A percentile compares a stretch with the other conserved stretches of the same genome.
These are phyloP conservation scores for Spea hammondii DNA, from an alignment of 2,797 vertebrate species.

Conservation along the genomic window DNA sequence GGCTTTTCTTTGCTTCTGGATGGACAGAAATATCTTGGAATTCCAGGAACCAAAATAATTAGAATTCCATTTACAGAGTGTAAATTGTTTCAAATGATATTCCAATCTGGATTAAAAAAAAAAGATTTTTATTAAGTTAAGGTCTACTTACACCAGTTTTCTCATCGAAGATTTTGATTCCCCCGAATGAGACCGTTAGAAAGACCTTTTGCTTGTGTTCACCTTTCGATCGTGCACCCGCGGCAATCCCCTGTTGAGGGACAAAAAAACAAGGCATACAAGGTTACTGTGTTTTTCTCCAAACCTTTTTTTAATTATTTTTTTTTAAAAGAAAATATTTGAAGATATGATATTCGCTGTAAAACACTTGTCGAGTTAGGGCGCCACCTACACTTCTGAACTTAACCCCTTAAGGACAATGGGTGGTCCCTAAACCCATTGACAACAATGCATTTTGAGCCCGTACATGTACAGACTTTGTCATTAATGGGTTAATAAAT, in stretches of 20 bases:
- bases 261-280: constrained; percentile 54
- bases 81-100: background rate
- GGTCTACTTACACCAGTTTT: constrained; percentile 90
- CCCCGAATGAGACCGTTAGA: constrained; percentile 95
- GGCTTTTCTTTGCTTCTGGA: too few species aligned
- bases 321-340: background rate
- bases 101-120: too few species aligned
- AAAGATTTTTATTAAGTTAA: background rate
- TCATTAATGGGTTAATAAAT: too few species aligned
- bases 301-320: background rate
- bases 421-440: too few species aligned
- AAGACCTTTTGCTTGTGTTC: constrained; percentile 98
- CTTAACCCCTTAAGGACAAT: too few species aligned
- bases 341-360: too few species aligned
- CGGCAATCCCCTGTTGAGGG: constrained; percentile 84
- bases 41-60: background rate
- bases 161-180: constrained; percentile 99
- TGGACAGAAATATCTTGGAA: background rate
- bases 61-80: background rate
- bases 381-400: too few species aligned
- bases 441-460: too few species aligned
- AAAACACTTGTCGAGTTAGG: too few species aligned
- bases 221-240: constrained; percentile 91
- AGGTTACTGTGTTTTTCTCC: constrained; percentile 14
- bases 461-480: too few species aligned